A percentile compares a stretch with the other conserved stretches of the same genome.
Conservation (phyloP, 2,888 invertebrate genomes). For the Drosophila rubida region DNA sequence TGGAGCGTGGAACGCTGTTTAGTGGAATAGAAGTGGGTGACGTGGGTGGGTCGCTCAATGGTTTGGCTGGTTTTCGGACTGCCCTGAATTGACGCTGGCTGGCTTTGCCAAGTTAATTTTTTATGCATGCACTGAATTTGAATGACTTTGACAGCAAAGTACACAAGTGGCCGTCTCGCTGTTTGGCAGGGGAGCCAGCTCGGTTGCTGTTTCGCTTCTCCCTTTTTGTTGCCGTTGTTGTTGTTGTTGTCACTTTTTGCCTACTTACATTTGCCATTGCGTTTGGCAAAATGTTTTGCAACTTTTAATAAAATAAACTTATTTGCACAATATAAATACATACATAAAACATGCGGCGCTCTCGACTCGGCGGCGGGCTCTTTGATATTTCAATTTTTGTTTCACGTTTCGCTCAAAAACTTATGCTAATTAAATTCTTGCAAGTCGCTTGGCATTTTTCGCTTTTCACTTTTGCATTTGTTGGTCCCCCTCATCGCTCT, state of each 20-base stretch:
- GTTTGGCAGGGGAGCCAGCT: constrained; percentile 10
- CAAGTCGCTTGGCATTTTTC: constrained; percentile 49
- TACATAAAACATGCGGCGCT: constrained; percentile 61
- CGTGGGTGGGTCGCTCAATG: background rate
- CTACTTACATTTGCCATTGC: constrained; percentile 60
- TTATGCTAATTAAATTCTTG: constrained; percentile 70
- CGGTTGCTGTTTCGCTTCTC: constrained; percentile 15
- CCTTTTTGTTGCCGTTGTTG: constrained; percentile 4
- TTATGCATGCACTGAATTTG: constrained; percentile 75
- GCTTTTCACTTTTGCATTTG: constrained; percentile 35
- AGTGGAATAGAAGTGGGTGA: constrained; percentile 22
- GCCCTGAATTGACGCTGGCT: constrained; percentile 9
- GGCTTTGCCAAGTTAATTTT: constrained; percentile 63
- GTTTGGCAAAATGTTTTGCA: constrained; percentile 64
- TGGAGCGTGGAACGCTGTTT: constrained; percentile 38
- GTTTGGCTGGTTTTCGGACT: constrained; percentile 4
- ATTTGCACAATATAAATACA: constrained; percentile 65
- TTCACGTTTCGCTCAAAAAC: constrained; percentile 52
- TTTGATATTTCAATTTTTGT: constrained; percentile 70
- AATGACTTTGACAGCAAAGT: constrained; percentile 70
- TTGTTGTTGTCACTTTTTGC: constrained; percentile 35
- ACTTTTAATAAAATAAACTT: constrained; percentile 75
- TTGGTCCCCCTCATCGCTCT: background rate
- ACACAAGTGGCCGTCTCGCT: constrained; percentile 52
- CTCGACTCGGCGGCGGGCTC: constrained; percentile 18